Evolutionary conservation across 2,888 invertebrate species (phyloP), one percentile per base, ranked within the genome.

Genomic region (Pinctada fucata): DNA sequence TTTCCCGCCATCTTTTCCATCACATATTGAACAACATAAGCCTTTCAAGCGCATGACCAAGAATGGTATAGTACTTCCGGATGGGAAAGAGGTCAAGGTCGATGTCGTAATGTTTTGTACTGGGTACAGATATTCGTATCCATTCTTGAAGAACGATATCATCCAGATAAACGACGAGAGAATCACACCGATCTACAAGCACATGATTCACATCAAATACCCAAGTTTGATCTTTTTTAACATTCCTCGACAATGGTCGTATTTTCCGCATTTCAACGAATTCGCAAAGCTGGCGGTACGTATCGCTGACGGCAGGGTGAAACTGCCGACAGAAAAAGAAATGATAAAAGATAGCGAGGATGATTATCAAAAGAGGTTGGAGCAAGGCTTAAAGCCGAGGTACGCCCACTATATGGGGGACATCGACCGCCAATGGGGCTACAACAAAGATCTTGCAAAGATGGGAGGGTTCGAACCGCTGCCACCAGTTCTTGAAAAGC

Each of bases 401-500:
- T 68, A 72, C 50, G 76, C 79, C 48, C 79, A 79, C 45, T 72
- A 66, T 31, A 79, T 79, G 79, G 69, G 67, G 49, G 69, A 76
- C 31, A 68, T 13, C 4, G 70, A 76, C 10, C 63, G 75, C 2
- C 75, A 76, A 63, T 70, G 72, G 63, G 63, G 64, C 5, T 79
- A 72, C 52, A 79, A 76, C 50, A 69, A 76, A 8, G 72, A 72
- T 3, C 51, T 79, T 49, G 68, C 79, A 2, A 64, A 63, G 6
- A 49, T 76, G 69, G 79, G 69, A 10, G 75, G 75, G 31, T 64
- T 76, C 31, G 50, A 70, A n/a, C 70, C 75, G 3, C 69, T 76
- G 3, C 75, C 70, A 47, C 16, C 58, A 2, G 69, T 64, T n/a
- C 63, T 76, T 2, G 48, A 76, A 47, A 69, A 48, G 45, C 58